A percentile compares a stretch with the other conserved stretches of the same genome.
Conservation (phyloP, 2,888 invertebrate genomes). For the Apotomis turbidana region DNA sequence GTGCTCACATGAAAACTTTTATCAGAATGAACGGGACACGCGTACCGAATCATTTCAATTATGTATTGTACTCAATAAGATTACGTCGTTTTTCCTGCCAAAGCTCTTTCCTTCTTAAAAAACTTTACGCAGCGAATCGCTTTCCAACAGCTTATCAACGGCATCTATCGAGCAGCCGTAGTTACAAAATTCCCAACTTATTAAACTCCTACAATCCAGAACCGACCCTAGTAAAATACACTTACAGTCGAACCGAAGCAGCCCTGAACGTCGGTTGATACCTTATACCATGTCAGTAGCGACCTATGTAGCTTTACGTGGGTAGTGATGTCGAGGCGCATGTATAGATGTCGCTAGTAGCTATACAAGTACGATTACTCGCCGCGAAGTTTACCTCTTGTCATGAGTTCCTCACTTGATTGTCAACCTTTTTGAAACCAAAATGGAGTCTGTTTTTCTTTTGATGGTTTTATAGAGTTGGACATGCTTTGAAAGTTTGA, state of each 20-base stretch:
- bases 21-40: too few species aligned
- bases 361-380: slow-evolving; percentile 13
- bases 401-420: neutral
- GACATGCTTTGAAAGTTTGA: slow-evolving; percentile 10
- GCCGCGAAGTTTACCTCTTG: neutral
- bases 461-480: neutral
- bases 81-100: neutral
- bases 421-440: neutral
- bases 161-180: slow-evolving; percentile 35
- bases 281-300: neutral
- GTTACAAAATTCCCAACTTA: slow-evolving; percentile 19
- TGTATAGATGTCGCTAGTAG: slow-evolving; percentile 44
- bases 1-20: too few species aligned
- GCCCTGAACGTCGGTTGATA: neutral
- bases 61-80: neutral
- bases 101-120: slow-evolving; percentile 1
- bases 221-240: neutral
- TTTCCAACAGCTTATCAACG: slow-evolving; percentile 33
- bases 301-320: slow-evolving; percentile 11
- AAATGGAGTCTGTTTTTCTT: neutral
- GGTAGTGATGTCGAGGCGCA: slow-evolving; percentile 26
- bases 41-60: too few species aligned
- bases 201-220: neutral
- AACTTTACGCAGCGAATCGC: neutral
- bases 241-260: neutral